Conservation (phyloP, 2,797 vertebrate genomes). For the Notolabrus celidotus region DNA sequence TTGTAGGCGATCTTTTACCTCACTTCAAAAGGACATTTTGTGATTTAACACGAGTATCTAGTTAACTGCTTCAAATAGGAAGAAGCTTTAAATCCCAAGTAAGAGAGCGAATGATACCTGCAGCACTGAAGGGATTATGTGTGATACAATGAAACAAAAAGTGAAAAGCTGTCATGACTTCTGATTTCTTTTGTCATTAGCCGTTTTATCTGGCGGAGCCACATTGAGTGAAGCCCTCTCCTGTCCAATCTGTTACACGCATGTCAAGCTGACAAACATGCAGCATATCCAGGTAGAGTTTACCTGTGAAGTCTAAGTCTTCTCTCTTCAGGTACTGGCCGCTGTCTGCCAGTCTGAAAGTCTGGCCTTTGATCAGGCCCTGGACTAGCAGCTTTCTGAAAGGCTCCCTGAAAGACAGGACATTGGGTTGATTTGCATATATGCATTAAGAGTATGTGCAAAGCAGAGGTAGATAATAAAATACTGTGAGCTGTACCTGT, state of each 20-base stretch:
- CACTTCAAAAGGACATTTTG: conserved; percentile 20
- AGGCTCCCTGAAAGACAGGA: conserved; percentile 88
- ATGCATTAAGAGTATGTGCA: neutral
- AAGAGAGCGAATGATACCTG: neutral
- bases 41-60: conserved; percentile 11
- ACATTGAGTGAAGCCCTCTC: neutral
- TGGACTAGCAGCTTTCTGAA: conserved; percentile 96
- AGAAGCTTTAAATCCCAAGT: neutral
- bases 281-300: conserved; percentile 36
- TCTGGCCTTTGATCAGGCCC: conserved; percentile 96
- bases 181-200: neutral
- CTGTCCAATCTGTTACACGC: conserved; percentile 7
- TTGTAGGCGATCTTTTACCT: conserved; percentile 26
- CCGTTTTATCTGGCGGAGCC: neutral
- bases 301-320: conserved; percentile 95
- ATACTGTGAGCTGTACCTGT: conserved; percentile 83
- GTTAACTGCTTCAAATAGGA: conserved; percentile 12
- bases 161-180: too few relatives aligned
- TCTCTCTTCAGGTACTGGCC: conserved; percentile 91
- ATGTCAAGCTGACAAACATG: conserved; percentile 33
- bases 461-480: neutral
- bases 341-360: conserved; percentile 87
- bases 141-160: too few relatives aligned
- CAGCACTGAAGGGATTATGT: conserved; percentile 3
- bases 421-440: neutral